Conservation (phyloP, 2,113 vertebrate species). For the Pyxicephalus adspersus region DNA sequence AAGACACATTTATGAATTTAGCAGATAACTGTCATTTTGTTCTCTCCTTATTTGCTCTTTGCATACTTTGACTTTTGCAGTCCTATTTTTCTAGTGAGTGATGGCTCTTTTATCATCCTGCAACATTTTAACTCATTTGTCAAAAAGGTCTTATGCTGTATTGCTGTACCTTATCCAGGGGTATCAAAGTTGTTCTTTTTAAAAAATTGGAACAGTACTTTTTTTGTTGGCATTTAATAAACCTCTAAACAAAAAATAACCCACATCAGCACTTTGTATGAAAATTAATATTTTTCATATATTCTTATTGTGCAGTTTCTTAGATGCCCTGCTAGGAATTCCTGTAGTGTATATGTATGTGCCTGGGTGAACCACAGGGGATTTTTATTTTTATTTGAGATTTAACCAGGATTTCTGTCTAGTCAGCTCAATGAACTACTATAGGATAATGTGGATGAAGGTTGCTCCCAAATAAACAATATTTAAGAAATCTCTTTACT, state of each 20-base stretch:
- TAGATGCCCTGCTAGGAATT: constrained; percentile 10
- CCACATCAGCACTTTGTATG: constrained; percentile 28
- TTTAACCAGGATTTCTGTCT: constrained; percentile 17
- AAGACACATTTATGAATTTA: constrained; percentile 93
- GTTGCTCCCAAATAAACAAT: neutral
- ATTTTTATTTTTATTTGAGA: constrained; percentile 23
- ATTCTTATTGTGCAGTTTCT: constrained; percentile 23
- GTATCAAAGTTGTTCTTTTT: constrained; percentile 24
- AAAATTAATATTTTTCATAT: constrained; percentile 38
- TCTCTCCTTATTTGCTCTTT: constrained; percentile 81
- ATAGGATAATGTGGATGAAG: neutral
- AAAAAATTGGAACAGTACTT: constrained; percentile 20
- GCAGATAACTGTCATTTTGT: constrained; percentile 89
- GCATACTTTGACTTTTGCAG: constrained; percentile 81
- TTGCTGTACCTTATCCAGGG: constrained; percentile 11
- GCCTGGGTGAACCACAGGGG: constrained; percentile 24
- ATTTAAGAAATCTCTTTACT: neutral
- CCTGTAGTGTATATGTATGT: constrained; percentile 29
- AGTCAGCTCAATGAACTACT: neutral
- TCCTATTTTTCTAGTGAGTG: constrained; percentile 66
- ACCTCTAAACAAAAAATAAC: constrained; percentile 10
- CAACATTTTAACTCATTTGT: constrained; percentile 47
- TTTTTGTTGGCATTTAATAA: constrained; percentile 16
- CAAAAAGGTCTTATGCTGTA: constrained; percentile 2
- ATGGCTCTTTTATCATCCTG: constrained; percentile 37